Evolutionary conservation across 2,113 vertebrate species (phyloP).

Genomic region (Steatornis caripensis): DNA sequence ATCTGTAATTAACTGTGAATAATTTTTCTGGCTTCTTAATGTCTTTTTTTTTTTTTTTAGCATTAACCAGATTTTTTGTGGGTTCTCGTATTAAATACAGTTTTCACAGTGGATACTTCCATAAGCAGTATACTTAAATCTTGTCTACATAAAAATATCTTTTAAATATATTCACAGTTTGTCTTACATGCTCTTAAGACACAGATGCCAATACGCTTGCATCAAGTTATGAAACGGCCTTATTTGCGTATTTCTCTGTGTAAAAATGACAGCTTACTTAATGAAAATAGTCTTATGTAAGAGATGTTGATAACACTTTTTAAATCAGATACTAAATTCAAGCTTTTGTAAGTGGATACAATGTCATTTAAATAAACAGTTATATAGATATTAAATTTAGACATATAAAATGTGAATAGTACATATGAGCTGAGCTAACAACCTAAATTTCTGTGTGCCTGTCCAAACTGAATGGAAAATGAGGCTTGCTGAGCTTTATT

Average conservation of each 20-base stretch:
- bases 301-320: not conserved
- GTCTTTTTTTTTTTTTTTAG: not conserved
- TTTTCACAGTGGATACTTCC: not conserved
- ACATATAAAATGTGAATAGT: not conserved
- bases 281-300: not conserved
- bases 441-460: not conserved
- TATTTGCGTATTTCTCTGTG: not conserved
- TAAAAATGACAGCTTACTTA: not conserved
- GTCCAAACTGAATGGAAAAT: not conserved
- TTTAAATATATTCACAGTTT: not conserved
- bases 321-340: not conserved
- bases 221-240: not conserved
- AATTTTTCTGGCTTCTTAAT: not conserved
- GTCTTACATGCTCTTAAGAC: not conserved
- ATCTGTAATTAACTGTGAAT: not conserved
- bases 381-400: not conserved
- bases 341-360: not conserved
- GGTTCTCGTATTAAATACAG: not conserved
- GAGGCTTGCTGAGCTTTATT: not conserved
- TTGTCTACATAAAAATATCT: not conserved
- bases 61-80: not conserved
- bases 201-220: not conserved
- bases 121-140: not conserved
- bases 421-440: not conserved
- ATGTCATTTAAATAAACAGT: not conserved